Conservation (phyloP, 1,140 invertebrate species). For the Riptortus pedestris region DNA sequence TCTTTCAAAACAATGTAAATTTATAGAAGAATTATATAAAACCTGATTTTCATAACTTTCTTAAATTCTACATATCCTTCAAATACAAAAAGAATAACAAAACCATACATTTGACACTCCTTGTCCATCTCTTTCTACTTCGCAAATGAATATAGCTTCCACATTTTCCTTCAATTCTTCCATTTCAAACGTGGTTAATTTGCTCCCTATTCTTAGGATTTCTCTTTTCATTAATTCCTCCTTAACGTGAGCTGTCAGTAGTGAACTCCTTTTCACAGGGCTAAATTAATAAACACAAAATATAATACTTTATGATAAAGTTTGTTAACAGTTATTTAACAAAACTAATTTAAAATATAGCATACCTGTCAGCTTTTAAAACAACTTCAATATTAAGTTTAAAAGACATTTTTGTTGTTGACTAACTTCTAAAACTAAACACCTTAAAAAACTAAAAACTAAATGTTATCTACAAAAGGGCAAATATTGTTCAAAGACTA, state of each 20-base stretch:
- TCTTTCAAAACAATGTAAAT: no score
- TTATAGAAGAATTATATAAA: no score
- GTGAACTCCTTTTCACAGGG: background rate
- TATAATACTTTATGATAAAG: background rate
- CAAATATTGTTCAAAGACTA: no score
- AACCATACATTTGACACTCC: no score
- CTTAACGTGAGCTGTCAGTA: background rate
- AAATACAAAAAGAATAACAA: no score
- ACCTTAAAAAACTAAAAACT: no score
- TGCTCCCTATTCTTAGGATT: background rate
- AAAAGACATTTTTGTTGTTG: no score
- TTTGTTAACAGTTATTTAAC: background rate
- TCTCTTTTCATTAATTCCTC: slow-evolving; percentile 1
- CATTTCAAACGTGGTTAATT: background rate
- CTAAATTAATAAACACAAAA: background rate
- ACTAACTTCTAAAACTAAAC: no score
- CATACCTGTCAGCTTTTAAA: background rate
- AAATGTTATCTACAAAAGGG: no score
- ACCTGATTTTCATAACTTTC: no score
- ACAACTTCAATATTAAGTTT: background rate
- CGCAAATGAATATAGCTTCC: slow-evolving; percentile 7
- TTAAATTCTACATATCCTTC: no score
- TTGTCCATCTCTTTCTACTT: background rate
- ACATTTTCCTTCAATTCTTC: slow-evolving; percentile 7
- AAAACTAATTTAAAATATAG: background rate